Conservation (phyloP, 2,113 vertebrate species). For the Microtus montanus region DNA sequence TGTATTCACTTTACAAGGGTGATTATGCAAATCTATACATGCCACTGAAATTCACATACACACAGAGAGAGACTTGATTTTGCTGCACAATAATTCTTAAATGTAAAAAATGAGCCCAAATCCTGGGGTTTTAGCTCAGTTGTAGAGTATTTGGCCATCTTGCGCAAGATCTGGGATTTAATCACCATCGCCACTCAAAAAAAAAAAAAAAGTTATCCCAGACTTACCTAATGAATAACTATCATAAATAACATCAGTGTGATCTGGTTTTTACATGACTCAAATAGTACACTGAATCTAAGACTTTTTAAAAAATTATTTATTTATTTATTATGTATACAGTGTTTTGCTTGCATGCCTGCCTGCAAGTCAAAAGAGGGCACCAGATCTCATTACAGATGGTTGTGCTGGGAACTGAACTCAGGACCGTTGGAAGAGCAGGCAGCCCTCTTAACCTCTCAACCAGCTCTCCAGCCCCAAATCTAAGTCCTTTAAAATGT, state of each 20-base stretch:
- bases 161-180: not conserved
- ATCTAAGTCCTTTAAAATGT: not conserved
- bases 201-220: not conserved
- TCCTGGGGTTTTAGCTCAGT: not conserved
- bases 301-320: not conserved
- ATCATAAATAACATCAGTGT: not conserved
- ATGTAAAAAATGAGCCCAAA: not conserved
- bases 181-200: too few species aligned
- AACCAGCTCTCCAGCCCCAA: not conserved
- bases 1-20: not conserved
- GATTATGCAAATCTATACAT: not conserved
- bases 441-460: too few species aligned
- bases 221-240: not conserved
- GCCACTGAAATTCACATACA: not conserved
- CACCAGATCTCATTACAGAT: too few species aligned
- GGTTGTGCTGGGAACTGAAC: too few species aligned
- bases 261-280: not conserved
- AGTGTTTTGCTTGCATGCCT: too few species aligned
- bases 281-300: not conserved
- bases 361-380: too few species aligned
- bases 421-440: too few species aligned
- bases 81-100: not conserved
- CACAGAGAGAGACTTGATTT: not conserved
- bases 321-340: too few species aligned
- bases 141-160: not conserved